Conservation (phyloP, 2,113 vertebrate species). For the Psephotus haematonotus region DNA sequence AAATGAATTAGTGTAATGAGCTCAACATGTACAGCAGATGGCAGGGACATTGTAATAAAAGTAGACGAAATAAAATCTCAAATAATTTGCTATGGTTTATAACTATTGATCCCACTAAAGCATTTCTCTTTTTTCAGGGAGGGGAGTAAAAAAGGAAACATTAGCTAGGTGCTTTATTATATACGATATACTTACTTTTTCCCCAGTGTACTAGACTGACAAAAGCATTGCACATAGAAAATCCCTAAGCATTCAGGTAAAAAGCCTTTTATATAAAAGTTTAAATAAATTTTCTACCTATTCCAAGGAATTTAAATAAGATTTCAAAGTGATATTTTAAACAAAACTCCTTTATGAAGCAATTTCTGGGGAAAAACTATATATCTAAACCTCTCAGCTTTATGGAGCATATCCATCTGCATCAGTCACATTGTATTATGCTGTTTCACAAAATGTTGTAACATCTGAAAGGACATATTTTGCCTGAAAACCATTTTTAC, state of each 20-base stretch:
- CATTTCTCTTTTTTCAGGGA: conserved; percentile 20
- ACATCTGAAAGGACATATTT: conserved; percentile 17
- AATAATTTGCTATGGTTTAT: conserved; percentile 30
- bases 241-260: not conserved
- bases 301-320: conserved; percentile 1
- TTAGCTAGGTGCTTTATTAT: not conserved
- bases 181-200: not conserved
- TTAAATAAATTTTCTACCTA: conserved; percentile 35
- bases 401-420: conserved; percentile 39
- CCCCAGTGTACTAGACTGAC: not conserved
- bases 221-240: not conserved
- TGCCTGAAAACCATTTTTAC: conserved; percentile 22
- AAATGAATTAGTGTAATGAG: conserved; percentile 52
- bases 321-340: conserved; percentile 36
- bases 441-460: conserved; percentile 56
- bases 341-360: conserved; percentile 4
- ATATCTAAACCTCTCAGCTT: conserved; percentile 18
- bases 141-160: not conserved
- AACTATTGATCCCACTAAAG: conserved; percentile 48
- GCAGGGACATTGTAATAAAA: conserved; percentile 33
- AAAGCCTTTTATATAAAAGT: conserved; percentile 1
- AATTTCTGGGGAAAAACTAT: not conserved
- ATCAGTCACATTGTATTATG: conserved; percentile 35
- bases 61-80: conserved; percentile 49
- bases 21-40: conserved; percentile 50